Evolutionary conservation across 1,140 invertebrate species (phyloP), one percentile per base, ranked within the genome.

Genomic region (Globodera rostochiensis): DNA sequence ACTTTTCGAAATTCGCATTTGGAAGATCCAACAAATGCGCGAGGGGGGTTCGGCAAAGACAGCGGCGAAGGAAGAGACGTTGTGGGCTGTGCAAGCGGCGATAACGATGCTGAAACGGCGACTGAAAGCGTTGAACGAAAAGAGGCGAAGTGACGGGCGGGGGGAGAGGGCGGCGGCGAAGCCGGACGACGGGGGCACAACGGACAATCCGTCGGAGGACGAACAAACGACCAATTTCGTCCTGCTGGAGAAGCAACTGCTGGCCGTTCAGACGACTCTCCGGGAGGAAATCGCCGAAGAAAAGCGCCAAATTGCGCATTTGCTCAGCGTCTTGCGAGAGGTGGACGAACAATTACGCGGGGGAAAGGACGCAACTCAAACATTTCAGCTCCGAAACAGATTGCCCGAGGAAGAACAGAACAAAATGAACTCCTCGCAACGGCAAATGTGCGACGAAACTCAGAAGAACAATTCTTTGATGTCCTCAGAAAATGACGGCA

Each of bases 241-340:
- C 15, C 85, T 86, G 67, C 8, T 86, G 4, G 85, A 86, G 73
- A 86, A 86, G 74, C 85, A 86, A 70, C 64, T 86, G 67, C 36
- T 86, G 11, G 85, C 86, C 67, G 50, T 77, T 11, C 87, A 87
- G 60, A 86, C 53, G 50, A 66, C 74, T 15, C 79, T 86, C 21
- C 64, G 75, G 13, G 64, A 86, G 21, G 84, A 85, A 53, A 87
- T 87, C 49, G 77, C 69, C 36, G 84, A 87, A 19, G 84, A 85
- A 75, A 85, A 85, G 78, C 36, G 75, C n/a, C 77, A 84, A 53
- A 81, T 87, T 53, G 75, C 53, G 11, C 78, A 83, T 4, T 64
- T 85, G 15, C 75, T 85, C 13, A 75, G 64, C 49, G 15, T 36
- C 6, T 57, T 85, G 15, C 71, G 82, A 47, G 76, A 86, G 49